Evolutionary conservation across 2,113 vertebrate species (phyloP).

Genomic region (Nothoprocta perdicaria): DNA sequence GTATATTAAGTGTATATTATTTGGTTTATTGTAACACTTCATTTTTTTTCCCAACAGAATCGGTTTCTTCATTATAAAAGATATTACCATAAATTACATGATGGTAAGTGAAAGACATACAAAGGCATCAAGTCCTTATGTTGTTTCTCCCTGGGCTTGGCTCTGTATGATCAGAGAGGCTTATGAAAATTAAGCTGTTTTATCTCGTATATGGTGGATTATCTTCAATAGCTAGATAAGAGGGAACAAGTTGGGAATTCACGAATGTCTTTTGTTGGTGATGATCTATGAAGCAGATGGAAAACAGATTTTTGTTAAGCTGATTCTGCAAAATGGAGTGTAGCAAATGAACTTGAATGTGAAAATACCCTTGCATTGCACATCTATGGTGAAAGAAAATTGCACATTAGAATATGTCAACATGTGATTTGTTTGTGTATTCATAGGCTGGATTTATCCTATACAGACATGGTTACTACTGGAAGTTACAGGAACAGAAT

Average conservation of each 20-base stretch:
- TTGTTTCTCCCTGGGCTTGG: not conserved
- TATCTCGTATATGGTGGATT: conserved; percentile 58
- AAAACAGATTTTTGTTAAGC: conserved; percentile 49
- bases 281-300: conserved; percentile 39
- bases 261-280: not conserved
- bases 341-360: conserved; percentile 25
- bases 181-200: conserved; percentile 28
- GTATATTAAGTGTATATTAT: not conserved
- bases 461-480: not conserved
- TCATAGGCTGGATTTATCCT: not conserved
- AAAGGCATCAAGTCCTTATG: not conserved
- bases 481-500: not conserved
- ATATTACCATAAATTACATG: not conserved
- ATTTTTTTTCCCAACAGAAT: not conserved
- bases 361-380: conserved; percentile 21
- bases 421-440: not conserved
- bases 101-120: not conserved
- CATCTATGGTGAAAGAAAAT: not conserved
- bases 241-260: conserved; percentile 18
- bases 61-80: not conserved
- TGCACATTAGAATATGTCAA: not conserved
- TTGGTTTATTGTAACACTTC: not conserved
- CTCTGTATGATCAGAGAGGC: not conserved
- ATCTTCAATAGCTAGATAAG: conserved; percentile 36
- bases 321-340: conserved; percentile 30